These are phyloP conservation scores for Microplitis manilae DNA, from an alignment of 2,888 invertebrate species.

Conservation along the genomic window DNA sequence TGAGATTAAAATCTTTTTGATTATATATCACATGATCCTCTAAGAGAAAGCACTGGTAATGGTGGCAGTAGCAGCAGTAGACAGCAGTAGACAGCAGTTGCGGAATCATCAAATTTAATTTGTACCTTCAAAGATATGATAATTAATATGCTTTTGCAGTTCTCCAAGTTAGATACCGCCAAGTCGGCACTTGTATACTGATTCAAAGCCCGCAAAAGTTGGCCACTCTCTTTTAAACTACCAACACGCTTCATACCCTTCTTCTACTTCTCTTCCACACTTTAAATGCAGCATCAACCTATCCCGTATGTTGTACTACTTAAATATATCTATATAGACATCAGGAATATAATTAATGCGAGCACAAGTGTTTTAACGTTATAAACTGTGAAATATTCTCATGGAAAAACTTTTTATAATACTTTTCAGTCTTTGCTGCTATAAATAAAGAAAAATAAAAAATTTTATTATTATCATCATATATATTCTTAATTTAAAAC, in stretches of 20 bases:
- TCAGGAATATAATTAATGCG: constrained; percentile 41
- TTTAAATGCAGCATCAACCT: no score
- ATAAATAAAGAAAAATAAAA: no score
- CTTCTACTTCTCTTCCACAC: no score
- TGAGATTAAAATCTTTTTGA: background rate
- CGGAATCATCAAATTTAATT: constrained; percentile 30
- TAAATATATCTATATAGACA: background rate
- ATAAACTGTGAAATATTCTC: background rate
- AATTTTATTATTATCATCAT: no score
- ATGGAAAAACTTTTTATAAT: constrained; percentile 7
- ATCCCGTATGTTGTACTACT: no score
- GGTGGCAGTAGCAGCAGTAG: background rate
- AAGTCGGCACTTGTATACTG: constrained; percentile 21
- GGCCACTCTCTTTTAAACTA: background rate
- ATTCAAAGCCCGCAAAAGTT: constrained; percentile 4
- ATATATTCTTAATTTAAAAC: no score
- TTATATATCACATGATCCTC: background rate
- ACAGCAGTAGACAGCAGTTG: background rate
- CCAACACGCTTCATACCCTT: background rate
- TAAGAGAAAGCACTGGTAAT: background rate
- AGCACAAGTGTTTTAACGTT: constrained; percentile 40
- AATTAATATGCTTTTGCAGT: constrained; percentile 31
- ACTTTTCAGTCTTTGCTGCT: no score
- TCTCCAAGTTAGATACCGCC: constrained; percentile 12
- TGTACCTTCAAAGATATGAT: constrained; percentile 26